Evolutionary conservation across 2,113 vertebrate species (phyloP).

Genomic region (Paedocypris sp.): DNA sequence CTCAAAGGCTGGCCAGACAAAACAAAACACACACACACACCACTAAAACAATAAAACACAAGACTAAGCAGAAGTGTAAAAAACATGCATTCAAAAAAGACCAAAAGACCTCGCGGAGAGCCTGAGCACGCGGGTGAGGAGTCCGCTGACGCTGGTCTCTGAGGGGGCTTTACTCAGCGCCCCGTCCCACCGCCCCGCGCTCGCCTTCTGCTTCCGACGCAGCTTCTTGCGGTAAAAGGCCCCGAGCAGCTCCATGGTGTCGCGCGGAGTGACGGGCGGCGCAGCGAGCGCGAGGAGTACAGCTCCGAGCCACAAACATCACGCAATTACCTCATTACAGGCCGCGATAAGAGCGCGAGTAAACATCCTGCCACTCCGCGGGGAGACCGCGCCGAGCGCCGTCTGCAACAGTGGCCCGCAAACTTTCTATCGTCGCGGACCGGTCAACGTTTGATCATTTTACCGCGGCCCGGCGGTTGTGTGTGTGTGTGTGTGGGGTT

Average conservation of each 20-base stretch:
- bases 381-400: too few relatives aligned
- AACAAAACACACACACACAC: background rate
- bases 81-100: too few relatives aligned
- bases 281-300: background rate
- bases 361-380: slow-evolving; percentile 58
- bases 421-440: too few relatives aligned
- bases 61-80: too few relatives aligned
- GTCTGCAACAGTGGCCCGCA: too few relatives aligned
- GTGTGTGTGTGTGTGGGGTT: too few relatives aligned
- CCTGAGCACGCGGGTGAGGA: slow-evolving; percentile 60
- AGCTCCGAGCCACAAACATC: background rate
- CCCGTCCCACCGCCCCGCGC: slow-evolving; percentile 40
- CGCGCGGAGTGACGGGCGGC: background rate
- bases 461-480: too few relatives aligned
- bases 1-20: too few relatives aligned
- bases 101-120: slow-evolving; percentile 65
- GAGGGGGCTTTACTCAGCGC: slow-evolving; percentile 51
- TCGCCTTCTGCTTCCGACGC: slow-evolving; percentile 50
- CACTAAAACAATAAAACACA: too few relatives aligned
- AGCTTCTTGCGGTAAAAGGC: slow-evolving; percentile 56
- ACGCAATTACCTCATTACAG: slow-evolving; percentile 54
- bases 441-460: too few relatives aligned
- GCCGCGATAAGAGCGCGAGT: slow-evolving; percentile 37
- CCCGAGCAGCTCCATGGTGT: slow-evolving; percentile 49
- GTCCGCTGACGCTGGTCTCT: slow-evolving; percentile 41